Evolutionary conservation across 2,888 invertebrate species (phyloP), one percentile per base, ranked within the genome.

Genomic region (Apotomis turbidana): DNA sequence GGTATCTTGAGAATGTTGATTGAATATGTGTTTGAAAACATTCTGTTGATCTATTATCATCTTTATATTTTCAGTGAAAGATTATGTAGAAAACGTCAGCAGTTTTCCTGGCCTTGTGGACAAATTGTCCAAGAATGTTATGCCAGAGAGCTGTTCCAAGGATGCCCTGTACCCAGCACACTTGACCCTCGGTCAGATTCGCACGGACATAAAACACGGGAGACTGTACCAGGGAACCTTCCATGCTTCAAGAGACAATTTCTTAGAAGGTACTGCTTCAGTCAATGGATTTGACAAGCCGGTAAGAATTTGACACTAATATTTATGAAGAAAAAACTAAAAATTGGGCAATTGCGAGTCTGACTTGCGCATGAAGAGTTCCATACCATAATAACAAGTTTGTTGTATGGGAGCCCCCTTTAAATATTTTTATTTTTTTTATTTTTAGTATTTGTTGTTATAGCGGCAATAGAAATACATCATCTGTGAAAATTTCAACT

Each of bases 241-340:
- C 83, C 94, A 95, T 82, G 97, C 98, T 0, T 98, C 98, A 0
- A 94, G 97, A 67, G 98, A 99, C 82, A 99, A 99, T 88, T 99
- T 97, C 85, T 93, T 99, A 12, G 99, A 99, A 89, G 99, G 98
- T 9, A 95, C 94, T 74, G 97, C 98, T 8, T 96, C 95, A 85
- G 96, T 98, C 1, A 97, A 97, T 81, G 95, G 95, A 12, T 95
- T 95, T 84, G 97, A 98, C 49, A 96, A 97, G 88, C 94, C 96
- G 83, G 97, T 98, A 92, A 94, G 95, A 90, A 44, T 10, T 46
- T 27, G 1, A 27, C 27, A 27, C 27, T 41, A 41, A 41, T 41
- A 3, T 41, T 41, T 41, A 41, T 41, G 41, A 41, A 41, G 27
- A 27, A 27, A 27, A 27, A 27, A 2, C 27, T 2, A 27, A 27